A percentile compares a stretch with the other conserved stretches of the same genome.
Evolutionary conservation across 2,888 invertebrate genomes (phyloP).

Genomic region (Coecobrya sp.): DNA sequence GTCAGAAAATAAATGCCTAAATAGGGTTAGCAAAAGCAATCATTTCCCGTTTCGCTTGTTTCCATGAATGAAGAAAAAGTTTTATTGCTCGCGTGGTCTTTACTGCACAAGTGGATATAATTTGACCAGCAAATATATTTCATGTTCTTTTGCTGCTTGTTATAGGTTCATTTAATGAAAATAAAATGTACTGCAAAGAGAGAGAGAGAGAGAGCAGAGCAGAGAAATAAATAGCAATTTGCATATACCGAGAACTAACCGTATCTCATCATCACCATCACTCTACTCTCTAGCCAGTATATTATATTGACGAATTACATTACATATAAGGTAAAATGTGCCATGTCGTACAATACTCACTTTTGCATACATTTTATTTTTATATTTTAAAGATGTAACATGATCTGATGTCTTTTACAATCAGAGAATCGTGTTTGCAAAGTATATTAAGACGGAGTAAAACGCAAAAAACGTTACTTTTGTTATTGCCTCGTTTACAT

Average conservation of each 20-base stretch:
- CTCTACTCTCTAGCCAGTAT: no score
- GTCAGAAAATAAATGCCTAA: slow-evolving; percentile 35
- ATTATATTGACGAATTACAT: slow-evolving; percentile 4
- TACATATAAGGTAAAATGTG: slow-evolving; percentile 27
- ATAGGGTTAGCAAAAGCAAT: not conserved
- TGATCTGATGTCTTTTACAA: slow-evolving; percentile 29
- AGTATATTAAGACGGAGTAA: slow-evolving; percentile 21
- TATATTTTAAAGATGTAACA: slow-evolving; percentile 21
- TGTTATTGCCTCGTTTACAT: slow-evolving; percentile 54
- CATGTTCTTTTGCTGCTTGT: not conserved
- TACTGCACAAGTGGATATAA: not conserved
- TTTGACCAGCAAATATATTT: not conserved
- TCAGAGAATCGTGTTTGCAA: slow-evolving; percentile 37
- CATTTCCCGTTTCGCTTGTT: not conserved
- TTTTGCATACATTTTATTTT: not conserved
- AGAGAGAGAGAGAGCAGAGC: no score
- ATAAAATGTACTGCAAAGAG: not conserved
- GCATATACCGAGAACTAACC: slow-evolving; percentile 27
- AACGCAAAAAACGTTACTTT: slow-evolving; percentile 60
- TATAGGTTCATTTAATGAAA: not conserved
- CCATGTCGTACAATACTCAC: slow-evolving; percentile 20
- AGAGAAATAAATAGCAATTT: slow-evolving; percentile 47
- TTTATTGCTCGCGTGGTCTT: not conserved
- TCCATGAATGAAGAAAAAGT: not conserved
- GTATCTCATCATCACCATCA: not conserved